Percentiles rank a stretch among this genome's conserved stretches.
Conservation (phyloP, 2,113 vertebrate species). For the Oreochromis spilurus region DNA sequence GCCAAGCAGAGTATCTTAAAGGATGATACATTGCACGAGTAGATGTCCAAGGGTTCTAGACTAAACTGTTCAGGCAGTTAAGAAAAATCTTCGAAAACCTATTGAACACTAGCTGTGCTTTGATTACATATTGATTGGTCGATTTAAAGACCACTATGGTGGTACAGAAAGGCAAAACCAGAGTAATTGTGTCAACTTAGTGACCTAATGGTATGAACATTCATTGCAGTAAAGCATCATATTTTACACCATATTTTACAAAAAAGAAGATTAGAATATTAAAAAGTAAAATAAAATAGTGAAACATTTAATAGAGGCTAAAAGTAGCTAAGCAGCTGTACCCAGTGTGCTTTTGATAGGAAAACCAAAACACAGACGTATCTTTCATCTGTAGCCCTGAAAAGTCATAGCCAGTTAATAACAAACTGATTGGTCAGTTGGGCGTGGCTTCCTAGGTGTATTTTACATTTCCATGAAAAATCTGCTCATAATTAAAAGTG, state of each 20-base stretch:
- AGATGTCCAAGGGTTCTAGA: not conserved
- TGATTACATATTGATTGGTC: not conserved
- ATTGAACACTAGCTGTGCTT: not conserved
- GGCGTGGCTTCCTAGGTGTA: not conserved
- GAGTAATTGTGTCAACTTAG: not conserved
- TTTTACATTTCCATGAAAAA: not conserved
- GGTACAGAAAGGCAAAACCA: not conserved
- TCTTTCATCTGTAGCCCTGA: not conserved
- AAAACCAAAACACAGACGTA: not conserved
- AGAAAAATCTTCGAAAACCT: not conserved
- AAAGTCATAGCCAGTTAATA: not conserved
- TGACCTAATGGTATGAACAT: not conserved
- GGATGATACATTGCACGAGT: not conserved
- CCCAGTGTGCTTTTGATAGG: not conserved
- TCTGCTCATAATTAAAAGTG: not conserved
- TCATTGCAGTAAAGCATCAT: not conserved
- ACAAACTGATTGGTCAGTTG: not conserved
- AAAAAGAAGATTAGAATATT: not conserved
- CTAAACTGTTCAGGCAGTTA: not conserved
- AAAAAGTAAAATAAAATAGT: not conserved
- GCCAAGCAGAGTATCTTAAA: not conserved
- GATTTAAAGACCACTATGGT: rapidly evolving
- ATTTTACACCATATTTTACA: not conserved
- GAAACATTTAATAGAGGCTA: not conserved
- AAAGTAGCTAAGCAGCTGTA: not conserved